Base-by-base conservation (phyloP, 2,113 vertebrate genomes). In the Erythrocercus mccallii region DNA sequence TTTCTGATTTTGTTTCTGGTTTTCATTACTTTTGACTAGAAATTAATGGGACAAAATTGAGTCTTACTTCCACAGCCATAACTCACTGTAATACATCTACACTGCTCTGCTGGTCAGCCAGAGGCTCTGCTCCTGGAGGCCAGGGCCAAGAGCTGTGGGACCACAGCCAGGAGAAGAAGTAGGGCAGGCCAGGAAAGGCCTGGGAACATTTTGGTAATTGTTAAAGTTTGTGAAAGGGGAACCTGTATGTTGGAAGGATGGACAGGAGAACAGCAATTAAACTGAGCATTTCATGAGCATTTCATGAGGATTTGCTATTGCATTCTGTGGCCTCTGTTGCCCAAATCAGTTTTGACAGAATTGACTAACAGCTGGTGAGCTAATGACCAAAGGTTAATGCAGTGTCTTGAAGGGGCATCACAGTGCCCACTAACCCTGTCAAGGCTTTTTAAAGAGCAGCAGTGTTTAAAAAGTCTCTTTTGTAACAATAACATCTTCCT, bases 141-240 rank as follows among this genome's bases (percentile, higher is more conserved):
- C 23, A 31, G 62, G 73, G 56, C 81, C 71, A 89, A 82, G 64
- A 72, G 42, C 78, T 73, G 42, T 66, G 76, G 93, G 72, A 90
- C 31, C 31, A 33, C 12, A 40, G 85, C 82, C 79, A 90, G 66
- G 23, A 82, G 60, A 47, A 86, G 58, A 94, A 93, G 64, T 74
- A 95, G 93, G 85, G 50, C 79, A 88, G 53, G n/a, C 64, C 47
- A n/a, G 44, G 71, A 51, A 77, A 90, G 22, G 53, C 81, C 87
- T 93, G 93, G 86, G 91, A 94, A 90, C 80, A 71, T 66, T 87
- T 62, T 14, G 10, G 42, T 94, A 60, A 48, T 65, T 92, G 50
- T 70, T 95, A 45, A 90, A 88, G 33, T 87, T 78, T 23, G 2
- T 71, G 50, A 84, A 86, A 88, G 48, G 8, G 37, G 82, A 68